A percentile compares a stretch with the other conserved stretches of the same genome.
Conservation (phyloP, 2,113 vertebrate species). For the Sphyrna mokarran region DNA sequence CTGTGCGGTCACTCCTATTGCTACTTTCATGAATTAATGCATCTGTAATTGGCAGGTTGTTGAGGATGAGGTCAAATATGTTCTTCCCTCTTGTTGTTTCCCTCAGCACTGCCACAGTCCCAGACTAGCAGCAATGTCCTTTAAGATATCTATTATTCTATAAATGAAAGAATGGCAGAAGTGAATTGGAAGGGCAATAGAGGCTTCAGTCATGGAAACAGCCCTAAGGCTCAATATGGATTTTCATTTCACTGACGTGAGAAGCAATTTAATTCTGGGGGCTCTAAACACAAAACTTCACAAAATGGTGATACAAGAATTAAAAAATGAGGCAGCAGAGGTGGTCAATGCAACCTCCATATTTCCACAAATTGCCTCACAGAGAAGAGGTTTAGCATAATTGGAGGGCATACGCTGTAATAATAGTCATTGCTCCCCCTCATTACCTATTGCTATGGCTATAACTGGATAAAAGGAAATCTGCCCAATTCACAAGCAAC, state of each 20-base stretch:
- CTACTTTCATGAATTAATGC: too few relatives aligned
- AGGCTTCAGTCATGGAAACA: not conserved
- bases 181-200: not conserved
- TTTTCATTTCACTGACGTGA: not conserved
- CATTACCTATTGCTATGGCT: not conserved
- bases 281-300: not conserved
- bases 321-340: not conserved
- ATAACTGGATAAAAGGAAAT: not conserved
- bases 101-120: too few relatives aligned
- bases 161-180: not conserved
- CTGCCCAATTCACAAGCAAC: not conserved
- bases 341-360: not conserved
- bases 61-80: too few relatives aligned
- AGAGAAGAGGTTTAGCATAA: not conserved
- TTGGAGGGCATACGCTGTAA: not conserved
- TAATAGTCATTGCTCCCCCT: not conserved
- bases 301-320: not conserved
- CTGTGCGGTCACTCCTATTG: too few relatives aligned
- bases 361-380: too few relatives aligned
- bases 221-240: not conserved
- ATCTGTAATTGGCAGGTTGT: too few relatives aligned
- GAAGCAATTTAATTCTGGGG: not conserved
- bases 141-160: not conserved
- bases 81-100: too few relatives aligned
- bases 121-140: too few relatives aligned